Conservation (phyloP, 2,888 invertebrate genomes). For the Ctenicera cuprea region DNA sequence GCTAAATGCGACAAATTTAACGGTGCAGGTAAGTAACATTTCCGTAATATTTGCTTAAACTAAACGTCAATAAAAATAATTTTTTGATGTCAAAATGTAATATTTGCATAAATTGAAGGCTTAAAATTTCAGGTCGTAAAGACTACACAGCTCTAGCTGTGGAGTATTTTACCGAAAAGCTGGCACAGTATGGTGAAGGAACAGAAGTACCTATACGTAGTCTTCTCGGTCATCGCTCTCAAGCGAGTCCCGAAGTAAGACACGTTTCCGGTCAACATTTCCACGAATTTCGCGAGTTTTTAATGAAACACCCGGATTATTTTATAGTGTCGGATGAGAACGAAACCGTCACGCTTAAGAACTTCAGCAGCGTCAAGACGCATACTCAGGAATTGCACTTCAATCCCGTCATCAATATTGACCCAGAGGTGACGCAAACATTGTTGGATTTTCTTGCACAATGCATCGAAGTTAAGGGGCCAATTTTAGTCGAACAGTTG, state of each 20-base stretch:
- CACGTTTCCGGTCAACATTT: slow-evolving; percentile 96
- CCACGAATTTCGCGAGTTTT: slow-evolving; percentile 92
- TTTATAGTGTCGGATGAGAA: slow-evolving; percentile 91
- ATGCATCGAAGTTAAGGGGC: slow-evolving; percentile 84
- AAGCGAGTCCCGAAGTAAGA: slow-evolving; percentile 97
- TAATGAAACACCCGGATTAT: slow-evolving; percentile 87
- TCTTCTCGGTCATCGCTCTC: slow-evolving; percentile 95
- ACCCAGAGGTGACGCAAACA: slow-evolving; percentile 88
- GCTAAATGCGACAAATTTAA: slow-evolving; percentile 75
- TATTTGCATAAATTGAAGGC: neutral
- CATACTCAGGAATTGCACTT: slow-evolving; percentile 82
- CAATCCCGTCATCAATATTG: slow-evolving; percentile 85
- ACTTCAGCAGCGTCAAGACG: slow-evolving; percentile 69
- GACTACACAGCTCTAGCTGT: slow-evolving; percentile 98
- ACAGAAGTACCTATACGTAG: slow-evolving; percentile 98
- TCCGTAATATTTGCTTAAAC: too few relatives aligned
- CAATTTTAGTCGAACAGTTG: slow-evolving; percentile 90
- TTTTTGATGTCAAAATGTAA: too few relatives aligned
- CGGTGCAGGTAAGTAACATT: slow-evolving; percentile 38
- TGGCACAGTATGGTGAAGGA: slow-evolving; percentile 95
- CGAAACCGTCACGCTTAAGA: slow-evolving; percentile 84
- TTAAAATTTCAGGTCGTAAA: slow-evolving; percentile 76
- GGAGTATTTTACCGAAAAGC: slow-evolving; percentile 96
- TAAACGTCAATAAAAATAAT: too few relatives aligned
- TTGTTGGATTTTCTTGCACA: slow-evolving; percentile 88